A percentile compares a stretch with the other conserved stretches of the same genome.
Conservation (phyloP, 1,140 invertebrate genomes). For the Drosophila auraria region DNA sequence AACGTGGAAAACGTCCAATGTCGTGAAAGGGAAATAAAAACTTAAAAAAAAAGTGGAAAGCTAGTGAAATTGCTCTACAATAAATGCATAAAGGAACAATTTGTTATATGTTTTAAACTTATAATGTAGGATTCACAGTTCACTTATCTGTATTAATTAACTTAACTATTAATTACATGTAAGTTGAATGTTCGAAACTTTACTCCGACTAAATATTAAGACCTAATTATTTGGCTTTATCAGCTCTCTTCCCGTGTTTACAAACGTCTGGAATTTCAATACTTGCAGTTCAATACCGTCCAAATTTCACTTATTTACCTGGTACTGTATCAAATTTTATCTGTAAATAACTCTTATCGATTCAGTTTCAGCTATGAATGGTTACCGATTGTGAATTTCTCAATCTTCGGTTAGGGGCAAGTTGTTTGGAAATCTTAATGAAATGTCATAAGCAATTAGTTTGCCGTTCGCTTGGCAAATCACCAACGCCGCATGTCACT, state of each 20-base stretch:
- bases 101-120: neutral
- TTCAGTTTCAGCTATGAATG: constrained; percentile 11
- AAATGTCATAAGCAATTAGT: constrained; percentile 61
- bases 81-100: neutral
- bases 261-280: constrained; percentile 5
- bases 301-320: neutral
- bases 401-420: constrained; percentile 10
- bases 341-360: neutral
- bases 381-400: constrained; percentile 12
- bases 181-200: neutral
- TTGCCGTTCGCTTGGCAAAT: constrained; percentile 46
- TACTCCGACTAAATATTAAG: neutral
- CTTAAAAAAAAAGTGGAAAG: constrained; percentile 27
- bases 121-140: too few species aligned
- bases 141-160: neutral
- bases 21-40: constrained; percentile 39
- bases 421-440: constrained; percentile 36
- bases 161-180: neutral
- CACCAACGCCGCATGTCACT: constrained; percentile 52
- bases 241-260: neutral
- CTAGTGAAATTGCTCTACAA: constrained; percentile 23
- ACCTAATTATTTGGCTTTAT: neutral
- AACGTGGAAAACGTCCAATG: constrained; percentile 57
- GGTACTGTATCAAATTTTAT: constrained; percentile 1
- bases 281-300: neutral